Evolutionary conservation across 2,113 vertebrate genomes (phyloP).

Genomic region (Vimba vimba): DNA sequence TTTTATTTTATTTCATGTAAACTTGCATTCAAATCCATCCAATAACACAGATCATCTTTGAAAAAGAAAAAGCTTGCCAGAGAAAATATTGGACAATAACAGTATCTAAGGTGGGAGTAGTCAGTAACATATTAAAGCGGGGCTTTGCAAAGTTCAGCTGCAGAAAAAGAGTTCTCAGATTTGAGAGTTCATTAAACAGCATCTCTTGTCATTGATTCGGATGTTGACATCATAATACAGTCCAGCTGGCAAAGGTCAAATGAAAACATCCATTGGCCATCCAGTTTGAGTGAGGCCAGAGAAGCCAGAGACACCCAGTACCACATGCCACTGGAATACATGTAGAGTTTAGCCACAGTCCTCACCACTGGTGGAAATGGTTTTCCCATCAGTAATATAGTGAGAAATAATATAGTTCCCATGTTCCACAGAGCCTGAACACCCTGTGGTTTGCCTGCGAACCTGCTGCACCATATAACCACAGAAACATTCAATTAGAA

Average conservation of each 20-base stretch:
- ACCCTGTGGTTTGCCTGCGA: slow-evolving; percentile 17
- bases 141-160: too few species aligned
- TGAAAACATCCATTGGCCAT: slow-evolving; percentile 67
- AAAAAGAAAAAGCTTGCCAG: background rate
- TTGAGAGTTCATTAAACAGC: slow-evolving; percentile 69
- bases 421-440: background rate
- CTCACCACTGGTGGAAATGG: slow-evolving; percentile 37
- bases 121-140: background rate
- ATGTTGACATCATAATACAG: slow-evolving; percentile 66
- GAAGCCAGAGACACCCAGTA: slow-evolving; percentile 48
- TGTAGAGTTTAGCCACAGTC: slow-evolving; percentile 23
- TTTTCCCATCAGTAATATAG: slow-evolving; percentile 25
- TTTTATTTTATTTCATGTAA: background rate
- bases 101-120: background rate
- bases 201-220: slow-evolving; percentile 67
- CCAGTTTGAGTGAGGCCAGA: slow-evolving; percentile 54
- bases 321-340: slow-evolving; percentile 38
- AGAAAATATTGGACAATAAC: background rate
- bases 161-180: slow-evolving; percentile 30
- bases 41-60: background rate
- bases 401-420: slow-evolving; percentile 13
- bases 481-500: slow-evolving; percentile 23
- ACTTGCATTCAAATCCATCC: background rate
- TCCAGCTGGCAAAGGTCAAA: slow-evolving; percentile 74
- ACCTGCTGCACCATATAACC: slow-evolving; percentile 30